These are phyloP conservation scores for Diplodus sargus DNA, from an alignment of 2,797 vertebrate species.

Conservation along the genomic window DNA sequence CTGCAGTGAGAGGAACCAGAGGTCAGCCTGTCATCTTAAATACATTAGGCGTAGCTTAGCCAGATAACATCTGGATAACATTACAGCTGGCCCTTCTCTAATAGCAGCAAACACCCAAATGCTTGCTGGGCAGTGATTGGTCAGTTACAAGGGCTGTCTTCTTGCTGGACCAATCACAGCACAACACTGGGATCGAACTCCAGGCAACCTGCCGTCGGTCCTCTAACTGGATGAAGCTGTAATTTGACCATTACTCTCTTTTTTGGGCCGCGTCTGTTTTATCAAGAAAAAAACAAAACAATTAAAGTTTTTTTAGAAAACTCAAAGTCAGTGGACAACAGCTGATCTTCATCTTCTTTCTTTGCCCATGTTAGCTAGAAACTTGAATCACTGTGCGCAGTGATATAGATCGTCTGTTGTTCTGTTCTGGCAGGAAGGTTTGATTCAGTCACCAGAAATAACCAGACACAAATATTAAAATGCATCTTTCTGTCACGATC, in stretches of 20 bases:
- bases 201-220: conserved; percentile 25
- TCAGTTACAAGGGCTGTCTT: conserved; percentile 4
- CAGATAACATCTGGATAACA: conserved; percentile 75
- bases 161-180: conserved; percentile 42
- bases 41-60: conserved; percentile 64
- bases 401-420: not conserved
- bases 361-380: not conserved
- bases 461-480: not conserved
- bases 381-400: not conserved
- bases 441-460: not conserved
- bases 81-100: conserved; percentile 57
- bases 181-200: conserved; percentile 33
- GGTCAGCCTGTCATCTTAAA: conserved; percentile 75
- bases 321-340: not conserved
- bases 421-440: not conserved
- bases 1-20: conserved; percentile 63
- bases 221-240: conserved; percentile 23
- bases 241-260: not conserved
- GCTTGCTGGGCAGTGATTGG: conserved; percentile 38
- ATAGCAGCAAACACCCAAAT: conserved; percentile 43
- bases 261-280: not conserved
- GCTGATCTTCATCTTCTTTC: not conserved
- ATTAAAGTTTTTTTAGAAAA: not conserved
- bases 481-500: not conserved
- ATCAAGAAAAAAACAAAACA: not conserved